Percentiles rank a stretch among this genome's conserved stretches.
Evolutionary conservation across 2,888 invertebrate genomes (phyloP).

Genomic region (Malthinus flaveolus): DNA sequence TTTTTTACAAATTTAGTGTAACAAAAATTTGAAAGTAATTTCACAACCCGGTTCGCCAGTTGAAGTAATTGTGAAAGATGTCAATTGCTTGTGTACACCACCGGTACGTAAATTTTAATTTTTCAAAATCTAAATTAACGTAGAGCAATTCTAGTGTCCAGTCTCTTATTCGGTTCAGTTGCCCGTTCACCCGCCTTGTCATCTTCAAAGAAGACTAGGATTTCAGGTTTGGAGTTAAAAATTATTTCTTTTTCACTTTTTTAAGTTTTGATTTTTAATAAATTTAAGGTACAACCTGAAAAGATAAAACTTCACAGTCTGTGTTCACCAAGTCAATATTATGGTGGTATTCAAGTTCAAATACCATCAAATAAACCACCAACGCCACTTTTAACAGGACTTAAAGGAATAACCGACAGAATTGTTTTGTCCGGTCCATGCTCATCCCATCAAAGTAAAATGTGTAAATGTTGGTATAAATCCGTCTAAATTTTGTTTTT

Average conservation of each 20-base stretch:
- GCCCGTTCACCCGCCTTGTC: slow-evolving; percentile 12
- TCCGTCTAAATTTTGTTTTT: no score
- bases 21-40: slow-evolving; percentile 44
- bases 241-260: not conserved
- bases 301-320: not conserved
- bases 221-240: slow-evolving; percentile 20
- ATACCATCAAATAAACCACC: not conserved
- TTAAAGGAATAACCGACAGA: not conserved
- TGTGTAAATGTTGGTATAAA: no score
- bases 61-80: slow-evolving; percentile 44
- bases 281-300: slow-evolving; percentile 6
- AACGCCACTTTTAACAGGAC: not conserved
- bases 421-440: not conserved
- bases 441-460: no score
- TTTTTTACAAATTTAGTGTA: slow-evolving; percentile 46
- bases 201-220: slow-evolving; percentile 18
- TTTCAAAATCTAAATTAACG: not conserved
- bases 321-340: not conserved
- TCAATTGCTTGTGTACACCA: slow-evolving; percentile 34
- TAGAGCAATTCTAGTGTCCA: slow-evolving; percentile 7
- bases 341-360: not conserved
- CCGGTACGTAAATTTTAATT: slow-evolving; percentile 12
- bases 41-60: slow-evolving; percentile 40
- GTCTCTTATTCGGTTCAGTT: slow-evolving; percentile 33
- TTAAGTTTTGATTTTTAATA: not conserved